Evolutionary conservation across 53 echinoderm and acorn worm species (phyloP).

Genomic region (Arbacia lixula): DNA sequence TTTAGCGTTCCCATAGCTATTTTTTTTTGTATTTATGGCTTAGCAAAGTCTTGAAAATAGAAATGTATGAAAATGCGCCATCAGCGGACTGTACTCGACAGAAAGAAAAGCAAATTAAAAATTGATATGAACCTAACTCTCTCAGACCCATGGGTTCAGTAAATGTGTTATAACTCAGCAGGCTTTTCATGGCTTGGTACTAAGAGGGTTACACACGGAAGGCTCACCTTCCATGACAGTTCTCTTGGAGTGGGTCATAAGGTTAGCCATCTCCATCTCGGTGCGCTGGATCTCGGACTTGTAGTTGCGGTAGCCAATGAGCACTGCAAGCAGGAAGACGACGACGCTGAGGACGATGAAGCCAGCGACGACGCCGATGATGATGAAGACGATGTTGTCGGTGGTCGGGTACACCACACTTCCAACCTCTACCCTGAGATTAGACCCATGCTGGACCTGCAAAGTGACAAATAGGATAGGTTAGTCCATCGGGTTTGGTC

Average conservation of each 20-base stretch:
- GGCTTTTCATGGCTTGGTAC: too few relatives aligned
- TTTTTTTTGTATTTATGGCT: too few relatives aligned
- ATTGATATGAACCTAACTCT: too few relatives aligned
- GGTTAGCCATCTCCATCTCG: constrained; percentile 35
- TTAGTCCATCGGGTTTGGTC: too few relatives aligned
- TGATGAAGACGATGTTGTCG: background rate
- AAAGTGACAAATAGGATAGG: background rate
- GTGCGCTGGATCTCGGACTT: background rate
- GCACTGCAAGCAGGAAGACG: background rate
- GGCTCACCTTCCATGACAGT: constrained; percentile 13
- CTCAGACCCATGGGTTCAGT: too few relatives aligned
- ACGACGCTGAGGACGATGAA: constrained; percentile 1
- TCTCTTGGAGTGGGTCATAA: constrained; percentile 12
- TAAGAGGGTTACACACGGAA: too few relatives aligned
- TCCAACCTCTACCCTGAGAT: background rate
- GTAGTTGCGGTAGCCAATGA: constrained; percentile 33
- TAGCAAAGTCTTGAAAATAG: too few relatives aligned
- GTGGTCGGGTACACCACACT: background rate
- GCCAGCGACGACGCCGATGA: background rate
- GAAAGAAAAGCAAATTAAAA: too few relatives aligned
- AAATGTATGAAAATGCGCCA: too few relatives aligned
- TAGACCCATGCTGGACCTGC: background rate
- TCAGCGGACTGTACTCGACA: too few relatives aligned
- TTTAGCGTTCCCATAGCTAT: too few relatives aligned
- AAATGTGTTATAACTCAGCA: too few relatives aligned